Conservation (phyloP, 2,888 invertebrate species). For the Pristionchus mayeri region DNA sequence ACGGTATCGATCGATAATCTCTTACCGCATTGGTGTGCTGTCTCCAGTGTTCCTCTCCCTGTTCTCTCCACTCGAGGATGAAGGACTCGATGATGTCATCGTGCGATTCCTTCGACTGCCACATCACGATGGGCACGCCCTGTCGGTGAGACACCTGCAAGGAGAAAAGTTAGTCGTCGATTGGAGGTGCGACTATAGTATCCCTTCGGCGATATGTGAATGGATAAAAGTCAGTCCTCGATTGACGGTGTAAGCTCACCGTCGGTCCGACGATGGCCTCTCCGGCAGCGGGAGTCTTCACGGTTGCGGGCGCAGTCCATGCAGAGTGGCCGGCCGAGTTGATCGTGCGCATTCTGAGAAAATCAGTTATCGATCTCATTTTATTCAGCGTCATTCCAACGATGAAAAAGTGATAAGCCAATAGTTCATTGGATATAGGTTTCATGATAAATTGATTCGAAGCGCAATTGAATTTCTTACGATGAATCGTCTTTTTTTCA, state of each 20-base stretch:
- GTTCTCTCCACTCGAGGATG: conserved; percentile 71
- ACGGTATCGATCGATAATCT: no score
- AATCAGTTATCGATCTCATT: no score
- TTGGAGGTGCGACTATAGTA: background rate
- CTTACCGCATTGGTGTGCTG: conserved; percentile 64
- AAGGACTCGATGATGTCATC: conserved; percentile 73
- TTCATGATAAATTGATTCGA: no score
- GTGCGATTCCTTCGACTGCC: conserved; percentile 70
- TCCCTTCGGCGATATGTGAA: background rate
- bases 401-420: no score
- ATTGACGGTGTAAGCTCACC: conserved; percentile 53
- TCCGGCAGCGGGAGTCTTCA: conserved; percentile 67
- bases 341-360: conserved; percentile 64
- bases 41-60: conserved; percentile 70
- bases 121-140: conserved; percentile 70
- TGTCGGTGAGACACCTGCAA: conserved; percentile 55
- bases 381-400: no score
- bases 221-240: background rate
- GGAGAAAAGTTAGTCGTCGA: no score
- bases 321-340: conserved; percentile 74
- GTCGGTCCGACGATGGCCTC: conserved; percentile 75
- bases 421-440: no score
- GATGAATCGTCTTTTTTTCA: no score
- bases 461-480: no score
- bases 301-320: conserved; percentile 71